Percentiles rank a stretch among this genome's conserved stretches.
Evolutionary conservation across 2,797 vertebrate species (phyloP).

Genomic region (Borostomias antarcticus): DNA sequence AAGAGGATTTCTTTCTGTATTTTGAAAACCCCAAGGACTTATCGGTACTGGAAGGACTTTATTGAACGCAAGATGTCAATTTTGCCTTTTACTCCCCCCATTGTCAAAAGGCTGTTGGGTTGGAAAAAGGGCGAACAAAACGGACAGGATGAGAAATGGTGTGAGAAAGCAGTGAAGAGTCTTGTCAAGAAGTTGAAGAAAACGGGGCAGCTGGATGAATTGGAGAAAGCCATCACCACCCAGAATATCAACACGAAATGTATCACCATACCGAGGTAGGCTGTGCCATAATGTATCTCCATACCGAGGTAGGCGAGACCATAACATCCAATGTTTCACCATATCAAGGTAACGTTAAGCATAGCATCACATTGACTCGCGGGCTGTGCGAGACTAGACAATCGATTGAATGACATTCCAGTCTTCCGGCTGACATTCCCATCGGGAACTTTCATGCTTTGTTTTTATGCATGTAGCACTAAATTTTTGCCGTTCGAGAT

Average conservation of each 20-base stretch:
- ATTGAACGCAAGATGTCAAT: slow-evolving; percentile 88
- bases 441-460: no score
- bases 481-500: no score
- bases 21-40: slow-evolving; percentile 50
- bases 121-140: slow-evolving; percentile 99
- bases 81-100: slow-evolving; percentile 97
- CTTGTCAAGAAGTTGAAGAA: slow-evolving; percentile 99
- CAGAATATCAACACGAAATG: slow-evolving; percentile 97
- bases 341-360: no score
- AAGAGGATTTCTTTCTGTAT: slow-evolving; percentile 8
- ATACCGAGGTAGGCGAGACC: background rate
- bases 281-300: no score
- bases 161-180: slow-evolving; percentile 98
- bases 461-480: no score
- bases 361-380: no score
- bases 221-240: slow-evolving; percentile 97
- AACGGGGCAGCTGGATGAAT: slow-evolving; percentile 97
- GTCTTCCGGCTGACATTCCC: no score
- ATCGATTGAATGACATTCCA: background rate
- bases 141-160: slow-evolving; percentile 99
- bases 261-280: slow-evolving; percentile 99
- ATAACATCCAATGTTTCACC: no score
- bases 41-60: slow-evolving; percentile 51
- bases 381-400: background rate
- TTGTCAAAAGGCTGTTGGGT: slow-evolving; percentile 95